Percentiles rank a stretch among this genome's conserved stretches.
These are phyloP conservation scores for Acanthosepion lycidas DNA, from an alignment of 2,888 invertebrate genomes.

Conservation along the genomic window DNA sequence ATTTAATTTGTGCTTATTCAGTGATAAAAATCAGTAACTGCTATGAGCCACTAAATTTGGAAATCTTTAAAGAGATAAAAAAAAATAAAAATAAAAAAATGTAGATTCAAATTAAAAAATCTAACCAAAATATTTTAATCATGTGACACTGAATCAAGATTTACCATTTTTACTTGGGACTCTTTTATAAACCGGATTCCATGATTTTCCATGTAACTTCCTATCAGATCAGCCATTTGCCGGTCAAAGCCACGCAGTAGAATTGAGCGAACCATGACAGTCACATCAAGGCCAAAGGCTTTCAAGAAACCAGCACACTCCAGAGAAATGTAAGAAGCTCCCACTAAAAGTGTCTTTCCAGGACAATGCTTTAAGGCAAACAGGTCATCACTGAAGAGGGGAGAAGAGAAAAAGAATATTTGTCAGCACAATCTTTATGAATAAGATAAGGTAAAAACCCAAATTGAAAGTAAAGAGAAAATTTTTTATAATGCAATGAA, in stretches of 20 bases:
- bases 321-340: constrained; percentile 86
- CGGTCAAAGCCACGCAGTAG: constrained; percentile 91
- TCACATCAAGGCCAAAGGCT: constrained; percentile 88
- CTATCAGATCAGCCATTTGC: constrained; percentile 90
- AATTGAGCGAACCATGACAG: constrained; percentile 90
- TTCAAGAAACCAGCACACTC: constrained; percentile 95
- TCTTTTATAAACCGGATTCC: constrained; percentile 85
- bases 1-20: too few species aligned
- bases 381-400: constrained; percentile 86
- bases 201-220: constrained; percentile 85
- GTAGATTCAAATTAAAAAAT: constrained; percentile 48
- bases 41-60: too few species aligned
- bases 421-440: too few species aligned
- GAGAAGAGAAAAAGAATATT: not conserved
- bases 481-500: too few species aligned
- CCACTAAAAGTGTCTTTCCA: constrained; percentile 83
- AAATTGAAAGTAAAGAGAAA: too few species aligned
- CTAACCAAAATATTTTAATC: not conserved
- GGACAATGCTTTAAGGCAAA: constrained; percentile 88
- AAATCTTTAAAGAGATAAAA: constrained; percentile 46
- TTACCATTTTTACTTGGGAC: constrained; percentile 72
- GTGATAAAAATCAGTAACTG: too few species aligned
- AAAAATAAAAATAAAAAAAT: too few species aligned
- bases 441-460: too few species aligned
- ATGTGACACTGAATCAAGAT: not conserved